Percentiles rank a stretch among this genome's conserved stretches.
phyloP scores from a whole-genome alignment of 2,797 vertebrate species.

The Sebastes taczanowskii region DNA sequence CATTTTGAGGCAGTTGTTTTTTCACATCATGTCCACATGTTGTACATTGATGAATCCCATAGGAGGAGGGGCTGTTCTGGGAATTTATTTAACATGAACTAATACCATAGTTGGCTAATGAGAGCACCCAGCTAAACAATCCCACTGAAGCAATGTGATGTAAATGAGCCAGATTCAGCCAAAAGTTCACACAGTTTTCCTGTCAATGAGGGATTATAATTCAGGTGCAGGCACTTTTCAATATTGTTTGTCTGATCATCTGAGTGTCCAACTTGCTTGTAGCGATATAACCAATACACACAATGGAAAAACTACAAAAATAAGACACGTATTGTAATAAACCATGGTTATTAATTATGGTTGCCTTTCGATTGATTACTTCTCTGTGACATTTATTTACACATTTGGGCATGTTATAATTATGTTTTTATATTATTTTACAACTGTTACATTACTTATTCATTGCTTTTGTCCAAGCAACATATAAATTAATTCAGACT shows the following conservation, averaged over 20 bases:
- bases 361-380: neutral
- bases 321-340: neutral
- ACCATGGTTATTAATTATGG: neutral
- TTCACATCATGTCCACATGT: neutral
- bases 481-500: no score
- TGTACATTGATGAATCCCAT: neutral
- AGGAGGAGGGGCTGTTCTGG: neutral
- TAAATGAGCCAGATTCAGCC: neutral
- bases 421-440: neutral
- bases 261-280: no score
- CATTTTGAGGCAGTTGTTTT: neutral
- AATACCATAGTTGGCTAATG: neutral
- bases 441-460: no score
- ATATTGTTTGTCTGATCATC: no score
- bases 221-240: neutral
- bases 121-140: neutral
- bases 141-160: neutral
- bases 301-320: neutral
- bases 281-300: no score
- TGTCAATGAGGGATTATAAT: neutral
- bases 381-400: neutral
- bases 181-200: neutral
- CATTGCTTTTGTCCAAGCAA: no score
- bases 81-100: neutral
- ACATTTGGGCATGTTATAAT: neutral